A percentile compares a stretch with the other conserved stretches of the same genome.
Conservation (phyloP, 2,113 vertebrate species). For the Phocoena sinus region DNA sequence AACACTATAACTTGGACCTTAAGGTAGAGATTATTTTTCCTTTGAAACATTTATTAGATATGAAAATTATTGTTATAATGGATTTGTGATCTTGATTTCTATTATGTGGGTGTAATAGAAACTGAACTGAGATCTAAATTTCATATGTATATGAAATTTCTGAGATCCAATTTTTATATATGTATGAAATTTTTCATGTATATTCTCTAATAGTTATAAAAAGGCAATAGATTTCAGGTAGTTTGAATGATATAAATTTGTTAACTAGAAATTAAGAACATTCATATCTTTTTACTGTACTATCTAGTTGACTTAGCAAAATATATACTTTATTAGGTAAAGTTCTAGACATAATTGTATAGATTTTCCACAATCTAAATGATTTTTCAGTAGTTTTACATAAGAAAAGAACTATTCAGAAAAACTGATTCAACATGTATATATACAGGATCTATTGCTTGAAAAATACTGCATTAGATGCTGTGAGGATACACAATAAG, state of each 20-base stretch:
- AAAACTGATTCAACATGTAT: not conserved
- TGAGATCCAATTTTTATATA: not conserved
- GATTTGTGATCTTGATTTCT: not conserved
- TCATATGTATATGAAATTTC: not conserved
- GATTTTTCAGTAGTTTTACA: slow-evolving; percentile 20
- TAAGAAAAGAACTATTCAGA: not conserved
- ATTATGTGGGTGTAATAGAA: not conserved
- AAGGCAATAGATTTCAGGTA: not conserved
- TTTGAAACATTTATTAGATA: not conserved
- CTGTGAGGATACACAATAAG: not conserved
- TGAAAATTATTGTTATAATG: not conserved
- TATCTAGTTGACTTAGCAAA: not conserved
- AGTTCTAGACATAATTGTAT: not conserved
- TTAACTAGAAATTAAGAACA: not conserved
- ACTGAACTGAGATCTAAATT: not conserved
- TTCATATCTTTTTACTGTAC: not conserved
- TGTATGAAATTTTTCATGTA: not conserved
- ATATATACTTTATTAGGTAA: not conserved
- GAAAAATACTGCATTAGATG: not conserved
- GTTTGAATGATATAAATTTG: not conserved
- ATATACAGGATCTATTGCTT: not conserved
- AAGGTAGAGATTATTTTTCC: not conserved
- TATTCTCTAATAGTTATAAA: not conserved
- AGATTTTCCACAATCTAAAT: not conserved
- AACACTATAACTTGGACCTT: not conserved